Evolutionary conservation across 2,888 invertebrate genomes (phyloP).

Genomic region (Napeogenes sylphis): DNA sequence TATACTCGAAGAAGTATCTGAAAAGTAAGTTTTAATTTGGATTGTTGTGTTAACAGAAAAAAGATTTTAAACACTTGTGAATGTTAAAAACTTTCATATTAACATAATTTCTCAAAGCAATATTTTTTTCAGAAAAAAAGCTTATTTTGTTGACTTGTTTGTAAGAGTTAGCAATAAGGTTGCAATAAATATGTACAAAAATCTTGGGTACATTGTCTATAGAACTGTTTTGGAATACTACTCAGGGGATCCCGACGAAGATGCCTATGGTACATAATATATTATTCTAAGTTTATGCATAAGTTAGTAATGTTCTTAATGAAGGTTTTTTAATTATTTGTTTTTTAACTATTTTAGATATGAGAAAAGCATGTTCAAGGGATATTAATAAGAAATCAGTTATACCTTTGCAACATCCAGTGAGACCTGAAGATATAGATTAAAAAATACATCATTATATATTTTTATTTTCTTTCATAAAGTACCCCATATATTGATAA

Average conservation of each 20-base stretch:
- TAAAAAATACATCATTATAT: slow-evolving; percentile 41
- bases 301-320: not conserved
- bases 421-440: slow-evolving; percentile 96
- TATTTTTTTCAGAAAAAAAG: slow-evolving; percentile 86
- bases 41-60: too few species aligned
- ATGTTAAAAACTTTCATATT: not conserved
- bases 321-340: too few species aligned
- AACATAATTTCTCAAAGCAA: not conserved
- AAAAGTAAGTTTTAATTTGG: slow-evolving; percentile 79
- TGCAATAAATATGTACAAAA: slow-evolving; percentile 98
- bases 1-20: slow-evolving; percentile 96
- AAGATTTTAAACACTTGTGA: not conserved
- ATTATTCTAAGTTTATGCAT: not conserved
- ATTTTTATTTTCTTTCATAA: slow-evolving; percentile 15
- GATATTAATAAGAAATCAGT: slow-evolving; percentile 95
- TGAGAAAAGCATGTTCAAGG: slow-evolving; percentile 97
- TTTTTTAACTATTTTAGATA: slow-evolving; percentile 82
- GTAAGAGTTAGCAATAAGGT: slow-evolving; percentile 98
- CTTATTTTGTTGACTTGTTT: slow-evolving; percentile 98
- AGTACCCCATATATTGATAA: not conserved
- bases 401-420: slow-evolving; percentile 95
- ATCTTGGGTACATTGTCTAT: slow-evolving; percentile 97
- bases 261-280: slow-evolving; percentile 91
- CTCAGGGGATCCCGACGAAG: slow-evolving; percentile 98
- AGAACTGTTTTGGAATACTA: slow-evolving; percentile 98